Evolutionary conservation across 2,888 invertebrate genomes (phyloP).

Genomic region (Chrysomela aeneicollis): DNA sequence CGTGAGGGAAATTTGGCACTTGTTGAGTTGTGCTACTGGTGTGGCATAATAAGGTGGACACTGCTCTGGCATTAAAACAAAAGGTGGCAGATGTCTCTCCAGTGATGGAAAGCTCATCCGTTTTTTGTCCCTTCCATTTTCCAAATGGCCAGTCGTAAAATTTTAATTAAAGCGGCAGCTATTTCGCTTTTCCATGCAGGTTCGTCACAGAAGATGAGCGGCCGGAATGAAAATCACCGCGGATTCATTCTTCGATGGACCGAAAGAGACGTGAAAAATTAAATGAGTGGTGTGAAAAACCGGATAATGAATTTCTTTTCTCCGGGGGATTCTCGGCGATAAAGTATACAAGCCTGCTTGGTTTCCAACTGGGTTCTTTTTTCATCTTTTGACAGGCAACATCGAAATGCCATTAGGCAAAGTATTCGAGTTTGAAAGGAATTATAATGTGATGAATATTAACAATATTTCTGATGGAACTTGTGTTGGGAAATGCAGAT

Average conservation of each 20-base stretch:
- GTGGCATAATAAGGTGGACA: not conserved
- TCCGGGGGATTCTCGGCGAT: not conserved
- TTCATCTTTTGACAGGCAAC: not conserved
- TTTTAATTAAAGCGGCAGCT: not conserved
- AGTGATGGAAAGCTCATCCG: slow-evolving; percentile 1
- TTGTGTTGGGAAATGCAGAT: too few relatives aligned
- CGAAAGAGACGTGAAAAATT: not conserved
- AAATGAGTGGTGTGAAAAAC: not conserved
- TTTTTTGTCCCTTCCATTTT: not conserved
- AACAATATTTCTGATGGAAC: too few relatives aligned
- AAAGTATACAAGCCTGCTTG: not conserved
- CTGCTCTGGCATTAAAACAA: not conserved
- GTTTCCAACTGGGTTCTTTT: not conserved
- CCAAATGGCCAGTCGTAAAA: slow-evolving; percentile 1
- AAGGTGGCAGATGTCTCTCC: not conserved
- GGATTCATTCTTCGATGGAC: not conserved
- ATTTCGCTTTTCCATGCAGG: not conserved
- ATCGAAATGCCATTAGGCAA: not conserved
- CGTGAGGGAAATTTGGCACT: too few relatives aligned
- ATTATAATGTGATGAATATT: too few relatives aligned
- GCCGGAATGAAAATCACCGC: not conserved
- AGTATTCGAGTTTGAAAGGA: too few relatives aligned
- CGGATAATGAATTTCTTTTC: not conserved
- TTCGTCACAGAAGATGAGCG: not conserved
- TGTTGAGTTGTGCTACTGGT: too few relatives aligned